Evolutionary conservation across 2,888 invertebrate species (phyloP).

Genomic region (Saturnia pavonia): DNA sequence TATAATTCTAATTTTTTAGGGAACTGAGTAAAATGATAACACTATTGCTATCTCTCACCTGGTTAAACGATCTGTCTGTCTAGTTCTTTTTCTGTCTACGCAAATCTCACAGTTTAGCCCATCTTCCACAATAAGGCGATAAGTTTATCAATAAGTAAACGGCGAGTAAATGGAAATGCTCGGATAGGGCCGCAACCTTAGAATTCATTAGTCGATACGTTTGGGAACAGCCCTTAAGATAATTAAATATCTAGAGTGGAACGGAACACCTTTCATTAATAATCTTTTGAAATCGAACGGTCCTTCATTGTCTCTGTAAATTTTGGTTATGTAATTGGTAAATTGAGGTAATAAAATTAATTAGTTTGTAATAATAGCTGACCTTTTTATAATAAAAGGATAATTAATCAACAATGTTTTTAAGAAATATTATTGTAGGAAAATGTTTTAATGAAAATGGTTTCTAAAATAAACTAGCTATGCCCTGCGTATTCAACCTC

Average conservation of each 20-base stretch:
- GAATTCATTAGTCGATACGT: slow-evolving; percentile 33
- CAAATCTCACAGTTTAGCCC: not conserved
- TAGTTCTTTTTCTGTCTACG: not conserved
- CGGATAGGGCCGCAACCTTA: slow-evolving; percentile 17
- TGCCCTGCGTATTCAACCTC: too few species aligned
- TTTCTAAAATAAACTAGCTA: too few species aligned
- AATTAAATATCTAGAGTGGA: slow-evolving; percentile 36
- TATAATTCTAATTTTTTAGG: too few species aligned
- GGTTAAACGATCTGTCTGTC: too few species aligned
- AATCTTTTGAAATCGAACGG: slow-evolving; percentile 27
- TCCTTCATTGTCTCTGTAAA: not conserved
- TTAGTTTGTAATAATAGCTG: not conserved
- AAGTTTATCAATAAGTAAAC: not conserved
- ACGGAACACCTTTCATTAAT: slow-evolving; percentile 30
- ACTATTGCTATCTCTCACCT: too few species aligned
- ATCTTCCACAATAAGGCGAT: slow-evolving; percentile 7
- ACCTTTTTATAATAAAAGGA: not conserved
- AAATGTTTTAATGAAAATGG: too few species aligned
- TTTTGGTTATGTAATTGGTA: slow-evolving; percentile 12
- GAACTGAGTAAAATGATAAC: too few species aligned
- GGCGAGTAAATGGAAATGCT: slow-evolving; percentile 24
- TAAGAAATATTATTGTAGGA: not conserved
- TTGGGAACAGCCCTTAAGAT: slow-evolving; percentile 31
- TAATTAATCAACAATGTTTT: not conserved
- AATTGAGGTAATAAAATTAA: slow-evolving; percentile 16